phyloP scores from a whole-genome alignment of 2,888 invertebrate species.

The Drosophila sordidapex region DNA sequence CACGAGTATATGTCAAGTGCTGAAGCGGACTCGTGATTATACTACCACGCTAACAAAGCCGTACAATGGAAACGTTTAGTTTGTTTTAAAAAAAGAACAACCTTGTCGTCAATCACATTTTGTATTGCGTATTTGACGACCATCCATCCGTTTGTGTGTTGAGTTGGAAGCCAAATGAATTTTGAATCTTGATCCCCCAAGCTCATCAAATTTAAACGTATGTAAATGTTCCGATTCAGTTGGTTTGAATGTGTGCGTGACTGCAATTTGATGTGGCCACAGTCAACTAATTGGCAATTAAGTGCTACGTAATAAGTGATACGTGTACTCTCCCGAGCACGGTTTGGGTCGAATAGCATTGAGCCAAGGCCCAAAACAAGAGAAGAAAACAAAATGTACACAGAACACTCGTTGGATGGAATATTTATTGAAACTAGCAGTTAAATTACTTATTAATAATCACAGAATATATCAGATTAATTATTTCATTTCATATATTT shows the following conservation, averaged over 20 bases:
- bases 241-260: constrained; percentile 48
- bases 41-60: background rate
- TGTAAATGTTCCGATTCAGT: constrained; percentile 24
- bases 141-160: background rate
- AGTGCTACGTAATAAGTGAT: constrained; percentile 32
- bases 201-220: constrained; percentile 9
- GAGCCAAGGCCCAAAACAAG: background rate
- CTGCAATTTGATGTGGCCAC: constrained; percentile 27
- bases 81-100: background rate
- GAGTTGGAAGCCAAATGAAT: background rate
- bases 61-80: background rate
- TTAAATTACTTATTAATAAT: background rate
- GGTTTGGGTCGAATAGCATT: background rate
- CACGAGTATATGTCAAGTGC: background rate
- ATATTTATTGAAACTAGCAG: background rate
- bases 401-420: background rate
- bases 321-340: constrained; percentile 4
- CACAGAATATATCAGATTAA: background rate
- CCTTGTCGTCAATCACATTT: background rate
- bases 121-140: background rate
- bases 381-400: background rate
- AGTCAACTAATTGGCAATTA: constrained; percentile 45
- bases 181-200: constrained; percentile 3
- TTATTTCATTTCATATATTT: background rate
- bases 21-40: background rate